Base-by-base conservation (phyloP, 2,113 vertebrate species). In the Petrocephalus microphthalmus region DNA sequence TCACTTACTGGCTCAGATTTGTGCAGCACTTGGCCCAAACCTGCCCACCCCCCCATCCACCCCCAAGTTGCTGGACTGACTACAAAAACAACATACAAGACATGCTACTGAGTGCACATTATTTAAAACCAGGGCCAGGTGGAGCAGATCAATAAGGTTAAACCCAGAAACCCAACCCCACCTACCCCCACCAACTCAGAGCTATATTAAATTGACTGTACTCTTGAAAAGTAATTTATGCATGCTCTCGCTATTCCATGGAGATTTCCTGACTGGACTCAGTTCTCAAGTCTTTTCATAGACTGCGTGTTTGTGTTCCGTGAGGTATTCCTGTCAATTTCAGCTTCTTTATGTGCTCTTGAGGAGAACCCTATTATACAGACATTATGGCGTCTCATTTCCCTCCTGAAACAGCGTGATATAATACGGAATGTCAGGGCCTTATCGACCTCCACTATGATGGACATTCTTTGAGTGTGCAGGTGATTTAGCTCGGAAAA, bases 151-250 rank as follows among this genome's bases (percentile, higher is more conserved):
- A 78, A 78, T 67, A 78, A 42, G 71, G 33, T 78, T 42, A 78
- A 78, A 37, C 33, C 33, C 71, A 78, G 29, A 42, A 42, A 42
- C 33, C 17, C 2, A 5, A 37, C 71, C 37, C 71, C 71, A 78
- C 5, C 33, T 33, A 42, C 33, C 33, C 71, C 71, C 71, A 78
- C 33, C 33, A 78, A 42, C 71, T 42, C 71, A 78, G 71, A 78
- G n/a, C 33, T 78, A 42, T 78, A 78, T 78, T 78, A 42, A 78
- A 78, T 78, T 78, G 71, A 78, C 71, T 78, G 33, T 78, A 78
- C 29, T 74, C 29, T 42, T 74, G 15, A 74, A 37, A 37, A 37
- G 29, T 37, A 78, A 78, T 78, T 78, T 19, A 78, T 78, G 71
- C 33, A 42, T 0, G 6, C 71, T 78, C 15, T 78, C 33, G 17